Evolutionary conservation across 53 echinoderm and acorn worm genomes (phyloP), one percentile per base, ranked within the genome.

Genomic region (Arbacia lixula): DNA sequence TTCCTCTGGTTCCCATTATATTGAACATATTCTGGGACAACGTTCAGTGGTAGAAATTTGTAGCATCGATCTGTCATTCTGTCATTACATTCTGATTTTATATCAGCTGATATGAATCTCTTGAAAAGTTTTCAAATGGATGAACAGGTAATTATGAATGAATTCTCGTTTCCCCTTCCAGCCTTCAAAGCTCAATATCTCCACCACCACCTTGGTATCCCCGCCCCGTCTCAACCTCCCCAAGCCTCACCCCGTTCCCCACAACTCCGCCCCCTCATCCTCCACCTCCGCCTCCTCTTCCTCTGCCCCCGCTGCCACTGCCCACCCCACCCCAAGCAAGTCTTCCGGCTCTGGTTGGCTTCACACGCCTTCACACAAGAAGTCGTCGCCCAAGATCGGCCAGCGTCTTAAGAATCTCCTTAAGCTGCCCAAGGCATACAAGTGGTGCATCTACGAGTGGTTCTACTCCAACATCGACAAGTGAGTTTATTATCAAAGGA

Each of bases 401-500:
- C 88, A 73, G 3, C 88, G 95, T 1, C 89, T 95, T 43, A 95
- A 95, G 83, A 95, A 95, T 52, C 91, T 95, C 1, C 91, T 95
- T 38, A 95, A 95, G 68, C 66, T 95, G 3, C 95, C 95, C 32
- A 95, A 95, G 56, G 95, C 95, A 1, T 95, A 95, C 83, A 95
- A 93, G 81, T 95, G 95, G 95, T 95, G 95, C 58, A 95, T 91
- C 73, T 92, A 95, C 57, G 95, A 95, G 74, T 95, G 91, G 91
- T 95, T 95, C 77, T 95, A 95, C 69, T 95, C 95, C 20, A 93
- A 95, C 43, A 77, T 95, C n/a, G 95, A 95, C 91, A 95, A 93
- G 95, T 95, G 74, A 88, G 95, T 89, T 12, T 26, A n/a, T n/a
- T n/a, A n/a, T n/a, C n/a, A n/a, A n/a, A n/a, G n/a, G n/a, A n/a